Evolutionary conservation across 2,888 invertebrate species (phyloP), one percentile per base, ranked within the genome.

Genomic region (Agrotis ipsilon): DNA sequence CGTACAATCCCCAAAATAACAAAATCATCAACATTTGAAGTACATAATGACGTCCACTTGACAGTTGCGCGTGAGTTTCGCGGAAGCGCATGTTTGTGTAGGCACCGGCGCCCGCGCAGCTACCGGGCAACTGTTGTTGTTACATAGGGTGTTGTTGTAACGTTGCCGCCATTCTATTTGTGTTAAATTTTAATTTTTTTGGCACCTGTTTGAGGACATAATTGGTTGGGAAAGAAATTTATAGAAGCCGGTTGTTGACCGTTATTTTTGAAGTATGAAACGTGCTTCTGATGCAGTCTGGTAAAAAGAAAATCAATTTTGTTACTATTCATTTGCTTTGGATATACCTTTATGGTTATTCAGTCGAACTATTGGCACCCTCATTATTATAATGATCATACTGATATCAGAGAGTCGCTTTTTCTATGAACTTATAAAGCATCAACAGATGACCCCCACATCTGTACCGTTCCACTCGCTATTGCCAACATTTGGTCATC

Each of bases 21-120:
- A 82, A 27, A 66, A 81, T 60, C 54, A 71, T 57, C 16, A 70
- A 57, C 14, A 55, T 58, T 21, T 84, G 75, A 74, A 83, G 81
- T 48, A 78, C 69, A 80, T 87, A 84, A 87, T 88, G 65, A 76
- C 69, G 39, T 59, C 64, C 82, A 54, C 68, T 83, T 73, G 76
- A 82, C 80, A 75, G 78, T 72, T 76, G 80, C 66, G 68, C 67
- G 68, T 27, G 16, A 46, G 52, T 60, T 80, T 78, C 78, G 65
- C 69, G 64, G 87, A 86, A 87, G 58, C 43, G n/a, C 24, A 46
- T 83, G 78, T 86, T 85, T 83, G 69, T 73, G 52, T 78, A 72
- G 84, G 75, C 55, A 16, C 60, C 66, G 68, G 74, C 72, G 61
- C 55, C 68, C n/a, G 77, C 69, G 64, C 68, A 51, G 71, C 68